These are phyloP conservation scores for Scytalopus superciliaris DNA, from an alignment of 2,113 vertebrate genomes.

Conservation along the genomic window DNA sequence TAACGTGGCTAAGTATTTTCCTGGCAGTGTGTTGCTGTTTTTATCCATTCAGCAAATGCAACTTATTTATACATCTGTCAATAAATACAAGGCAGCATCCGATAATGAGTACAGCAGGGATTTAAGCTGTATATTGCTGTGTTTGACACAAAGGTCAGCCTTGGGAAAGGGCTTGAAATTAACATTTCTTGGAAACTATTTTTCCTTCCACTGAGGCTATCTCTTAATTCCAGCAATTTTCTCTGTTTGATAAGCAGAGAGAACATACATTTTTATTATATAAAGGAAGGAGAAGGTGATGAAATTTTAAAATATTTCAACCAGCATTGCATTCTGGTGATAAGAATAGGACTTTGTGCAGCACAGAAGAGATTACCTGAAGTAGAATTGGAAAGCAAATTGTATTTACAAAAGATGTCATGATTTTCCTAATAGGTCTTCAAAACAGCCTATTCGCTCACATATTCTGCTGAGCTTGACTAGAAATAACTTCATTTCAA, in stretches of 20 bases:
- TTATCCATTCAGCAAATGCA: constrained; percentile 57
- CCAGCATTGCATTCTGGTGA: constrained; percentile 63
- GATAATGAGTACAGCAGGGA: constrained; percentile 53
- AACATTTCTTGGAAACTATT: constrained; percentile 62
- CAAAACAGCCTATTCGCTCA: constrained; percentile 57
- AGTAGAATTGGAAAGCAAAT: constrained; percentile 73
- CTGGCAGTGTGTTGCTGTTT: constrained; percentile 40
- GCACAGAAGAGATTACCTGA: constrained; percentile 71
- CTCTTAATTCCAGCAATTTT: constrained; percentile 76
- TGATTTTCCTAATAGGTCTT: constrained; percentile 72
- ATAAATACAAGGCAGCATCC: constrained; percentile 54
- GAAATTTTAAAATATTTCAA: constrained; percentile 67
- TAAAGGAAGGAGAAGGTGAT: constrained; percentile 25
- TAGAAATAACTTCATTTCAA: constrained; percentile 69
- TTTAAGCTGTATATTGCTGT: constrained; percentile 45
- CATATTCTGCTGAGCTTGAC: constrained; percentile 64
- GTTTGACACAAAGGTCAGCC: constrained; percentile 57
- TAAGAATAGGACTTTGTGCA: constrained; percentile 66
- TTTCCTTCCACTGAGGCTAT: constrained; percentile 57
- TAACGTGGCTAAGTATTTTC: constrained; percentile 35
- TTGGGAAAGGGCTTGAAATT: constrained; percentile 61
- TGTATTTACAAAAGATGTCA: constrained; percentile 76
- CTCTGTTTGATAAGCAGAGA: constrained; percentile 63
- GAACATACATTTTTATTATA: constrained; percentile 56
- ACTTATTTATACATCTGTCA: constrained; percentile 70